Evolutionary conservation across 2,888 invertebrate species (phyloP).

Genomic region (Marasmarcha lunaedactyla): DNA sequence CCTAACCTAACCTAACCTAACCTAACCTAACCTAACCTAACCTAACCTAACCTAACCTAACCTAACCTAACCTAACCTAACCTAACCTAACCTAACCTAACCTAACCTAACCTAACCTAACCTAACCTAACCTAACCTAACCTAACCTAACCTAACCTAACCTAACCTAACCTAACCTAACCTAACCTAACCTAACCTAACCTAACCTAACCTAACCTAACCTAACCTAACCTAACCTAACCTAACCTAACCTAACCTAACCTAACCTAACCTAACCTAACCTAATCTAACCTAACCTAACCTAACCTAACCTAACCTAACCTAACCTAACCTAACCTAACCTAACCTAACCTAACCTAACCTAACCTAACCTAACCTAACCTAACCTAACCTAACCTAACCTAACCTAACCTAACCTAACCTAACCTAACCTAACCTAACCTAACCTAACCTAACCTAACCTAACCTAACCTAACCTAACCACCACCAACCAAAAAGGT

Average conservation of each 20-base stretch:
- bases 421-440: conserved; percentile 9
- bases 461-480: conserved; percentile 8
- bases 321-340: conserved; percentile 7
- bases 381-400: conserved; percentile 8
- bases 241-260: conserved; percentile 10
- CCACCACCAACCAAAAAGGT: no score
- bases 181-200: conserved; percentile 9
- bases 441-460: conserved; percentile 8
- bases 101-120: conserved; percentile 5
- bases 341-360: conserved; percentile 9
- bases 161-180: conserved; percentile 9
- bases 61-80: conserved; percentile 5
- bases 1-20: conserved; percentile 2
- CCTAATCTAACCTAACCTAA: conserved; percentile 14
- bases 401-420: conserved; percentile 8
- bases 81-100: conserved; percentile 6
- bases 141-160: conserved; percentile 8
- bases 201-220: conserved; percentile 11
- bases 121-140: conserved; percentile 8
- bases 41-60: conserved; percentile 4
- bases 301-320: conserved; percentile 14
- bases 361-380: conserved; percentile 9
- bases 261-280: conserved; percentile 7
- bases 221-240: conserved; percentile 11
- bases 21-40: conserved; percentile 2